These are phyloP conservation scores for Saccopteryx leptura DNA, from an alignment of 2,113 vertebrate genomes.

Conservation along the genomic window DNA sequence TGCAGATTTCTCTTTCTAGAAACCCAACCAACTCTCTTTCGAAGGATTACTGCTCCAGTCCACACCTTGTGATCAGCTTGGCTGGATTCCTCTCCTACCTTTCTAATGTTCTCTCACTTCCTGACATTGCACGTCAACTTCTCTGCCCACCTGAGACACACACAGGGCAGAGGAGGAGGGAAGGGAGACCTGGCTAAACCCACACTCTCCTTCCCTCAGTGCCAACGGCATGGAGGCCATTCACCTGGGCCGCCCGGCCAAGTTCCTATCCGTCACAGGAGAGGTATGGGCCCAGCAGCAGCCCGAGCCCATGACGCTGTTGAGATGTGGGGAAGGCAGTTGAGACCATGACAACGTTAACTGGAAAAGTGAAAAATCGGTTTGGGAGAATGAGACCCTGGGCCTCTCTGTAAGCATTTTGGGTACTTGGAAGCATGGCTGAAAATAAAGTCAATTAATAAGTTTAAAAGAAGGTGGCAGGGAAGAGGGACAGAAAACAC, in stretches of 20 bases:
- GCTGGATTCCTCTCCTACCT: conserved; percentile 56
- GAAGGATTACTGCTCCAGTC: conserved; percentile 60
- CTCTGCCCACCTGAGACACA: background rate
- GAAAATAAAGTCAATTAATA: background rate
- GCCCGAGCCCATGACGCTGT: background rate
- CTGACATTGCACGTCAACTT: background rate
- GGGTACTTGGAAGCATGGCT: background rate
- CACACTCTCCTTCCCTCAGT: background rate
- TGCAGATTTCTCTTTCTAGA: conserved; percentile 68
- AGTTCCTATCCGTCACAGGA: conserved; percentile 34
- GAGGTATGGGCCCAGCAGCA: background rate
- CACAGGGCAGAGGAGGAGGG: background rate
- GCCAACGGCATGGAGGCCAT: accelerated
- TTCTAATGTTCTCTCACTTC: conserved; percentile 36
- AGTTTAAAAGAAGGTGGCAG: too few relatives aligned
- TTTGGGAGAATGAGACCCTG: background rate
- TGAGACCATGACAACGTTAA: background rate
- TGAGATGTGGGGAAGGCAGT: background rate
- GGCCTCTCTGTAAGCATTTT: background rate
- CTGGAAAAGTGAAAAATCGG: background rate
- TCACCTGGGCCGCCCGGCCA: background rate
- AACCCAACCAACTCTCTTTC: conserved; percentile 14
- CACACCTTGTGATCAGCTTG: conserved; percentile 63
- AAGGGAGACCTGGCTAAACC: background rate
- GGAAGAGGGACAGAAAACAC: too few relatives aligned